Evolutionary conservation across 2,113 vertebrate genomes (phyloP), one percentile per base, ranked within the genome.

Genomic region (Chionodraco myersi): DNA sequence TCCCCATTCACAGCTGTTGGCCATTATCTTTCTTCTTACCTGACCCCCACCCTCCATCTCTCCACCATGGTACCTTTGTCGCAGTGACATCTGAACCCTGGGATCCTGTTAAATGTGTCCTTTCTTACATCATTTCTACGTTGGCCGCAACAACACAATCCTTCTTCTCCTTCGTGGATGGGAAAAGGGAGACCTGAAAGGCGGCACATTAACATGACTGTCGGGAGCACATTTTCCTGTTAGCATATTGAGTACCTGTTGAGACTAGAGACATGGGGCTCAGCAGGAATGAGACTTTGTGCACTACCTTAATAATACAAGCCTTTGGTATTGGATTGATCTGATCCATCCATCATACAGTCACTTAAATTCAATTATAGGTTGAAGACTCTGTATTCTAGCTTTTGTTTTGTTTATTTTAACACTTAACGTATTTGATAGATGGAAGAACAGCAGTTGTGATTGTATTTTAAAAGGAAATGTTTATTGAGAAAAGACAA

Each of bases 1-100:
- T 81, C 74, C 84, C 77, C 63, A 1, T 84, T 93, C 88, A 87
- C 91, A 89, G 91, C 94, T 82, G 85, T 73, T 75, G 54, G 67
- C 74, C 79, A 87, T 91, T 93, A 70, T 92, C 79, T 73, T 82
- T 48, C 60, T 51, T 75, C 84, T 53, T 80, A 87, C 83, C 91
- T 88, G 89, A 92, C 86, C 88, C 89, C 83, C 81, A 81, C 72
- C 87, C 85, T 87, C 86, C 84, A 72, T 77, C 84, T 45, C 57
- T 53, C 72, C 75, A 77, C 85, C 56, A 23, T 57, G 62, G 82
- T 57, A 83, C 88, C 88, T 90, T 88, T 95, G 93, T 89, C 72
- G 89, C 75, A 61, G 75, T 84, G 93, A 94, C 85, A 95, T 88
- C 85, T 93, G 91, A 95, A 93, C 92, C 87, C 80, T 72, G 82